phyloP scores from a whole-genome alignment of 2,888 invertebrate species.

The Zygogramma bicolorata region DNA sequence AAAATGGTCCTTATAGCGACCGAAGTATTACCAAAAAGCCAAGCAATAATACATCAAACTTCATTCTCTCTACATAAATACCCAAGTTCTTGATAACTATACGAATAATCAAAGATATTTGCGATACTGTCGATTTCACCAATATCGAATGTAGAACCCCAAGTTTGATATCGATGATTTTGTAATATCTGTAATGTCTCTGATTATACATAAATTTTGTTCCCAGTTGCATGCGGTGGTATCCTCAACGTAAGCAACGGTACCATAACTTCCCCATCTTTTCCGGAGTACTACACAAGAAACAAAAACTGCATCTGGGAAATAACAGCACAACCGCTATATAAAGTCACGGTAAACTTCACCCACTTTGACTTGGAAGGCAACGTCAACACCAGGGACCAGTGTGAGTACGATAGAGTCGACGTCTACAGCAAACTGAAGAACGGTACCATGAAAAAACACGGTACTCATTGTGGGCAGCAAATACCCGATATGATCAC shows the following conservation, averaged over 20 bases:
- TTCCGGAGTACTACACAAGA: constrained; percentile 92
- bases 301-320: constrained; percentile 98
- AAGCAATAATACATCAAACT: too few relatives aligned
- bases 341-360: constrained; percentile 94
- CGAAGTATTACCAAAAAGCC: too few relatives aligned
- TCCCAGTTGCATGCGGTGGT: constrained; percentile 94
- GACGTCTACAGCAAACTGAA: constrained; percentile 84
- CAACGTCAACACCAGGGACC: constrained; percentile 82
- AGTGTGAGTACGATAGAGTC: constrained; percentile 96
- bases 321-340: constrained; percentile 91
- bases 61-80: too few relatives aligned
- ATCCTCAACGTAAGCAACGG: constrained; percentile 84
- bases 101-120: too few relatives aligned
- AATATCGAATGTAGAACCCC: too few relatives aligned
- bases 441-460: constrained; percentile 81
- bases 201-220: too few relatives aligned
- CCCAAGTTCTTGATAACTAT: too few relatives aligned
- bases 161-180: neutral
- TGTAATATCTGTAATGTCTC: too few relatives aligned
- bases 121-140: too few relatives aligned
- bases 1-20: too few relatives aligned
- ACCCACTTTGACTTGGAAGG: constrained; percentile 98
- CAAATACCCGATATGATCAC: constrained; percentile 87
- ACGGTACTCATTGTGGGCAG: constrained; percentile 90
- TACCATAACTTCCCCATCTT: constrained; percentile 94